Base-by-base conservation (phyloP, 2,888 invertebrate genomes). In the Cheilosia urbana region DNA sequence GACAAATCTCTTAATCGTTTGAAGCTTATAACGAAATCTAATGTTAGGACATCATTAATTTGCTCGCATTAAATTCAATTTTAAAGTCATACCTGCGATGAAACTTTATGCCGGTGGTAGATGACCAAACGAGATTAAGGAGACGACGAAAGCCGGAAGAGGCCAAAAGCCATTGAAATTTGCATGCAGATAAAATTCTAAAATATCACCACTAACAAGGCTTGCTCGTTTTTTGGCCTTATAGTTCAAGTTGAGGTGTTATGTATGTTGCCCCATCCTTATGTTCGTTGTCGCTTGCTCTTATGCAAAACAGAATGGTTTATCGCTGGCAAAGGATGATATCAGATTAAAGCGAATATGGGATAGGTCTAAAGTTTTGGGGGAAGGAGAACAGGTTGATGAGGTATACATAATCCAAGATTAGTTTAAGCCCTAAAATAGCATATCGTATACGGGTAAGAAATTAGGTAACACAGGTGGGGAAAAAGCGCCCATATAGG, bases 231-330 rank as follows among this genome's bases (percentile, higher is more conserved):
- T 60, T 60, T 42, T 24, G 42, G 21, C 7, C 27, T 19, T n/a
- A 21, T 58, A 21, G 37, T 58, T 58, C 11, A 19, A 60, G 24
- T 42, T 60, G 11, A 40, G 15, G 21, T 42, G 42, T 17, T 19
- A 34, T 13, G 47, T 9, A 47, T 19, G n/a, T 45, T 45, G 13
- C 34, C 37, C 7, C 21, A n/a, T 21, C 37, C 24, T n/a, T 11
- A 24, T 24, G 27, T 7, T 42, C n/a, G 42, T 24, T 60, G 60
- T 47, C 30, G 17, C 17, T 15, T 47, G n/a, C 19, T 45, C 15
- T 19, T 49, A 51, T 71, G 71, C 71, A 71, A 71, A 71, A 21
- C 17, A 49, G 68, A 69, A 57, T 15, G 57, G 57, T 58, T 69
- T 69, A 69, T 47, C n/a, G 15, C 53, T 53, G 9, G 51, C 17